Evolutionary conservation across 2,888 invertebrate species (phyloP).

Genomic region (Chouioia cunea): DNA sequence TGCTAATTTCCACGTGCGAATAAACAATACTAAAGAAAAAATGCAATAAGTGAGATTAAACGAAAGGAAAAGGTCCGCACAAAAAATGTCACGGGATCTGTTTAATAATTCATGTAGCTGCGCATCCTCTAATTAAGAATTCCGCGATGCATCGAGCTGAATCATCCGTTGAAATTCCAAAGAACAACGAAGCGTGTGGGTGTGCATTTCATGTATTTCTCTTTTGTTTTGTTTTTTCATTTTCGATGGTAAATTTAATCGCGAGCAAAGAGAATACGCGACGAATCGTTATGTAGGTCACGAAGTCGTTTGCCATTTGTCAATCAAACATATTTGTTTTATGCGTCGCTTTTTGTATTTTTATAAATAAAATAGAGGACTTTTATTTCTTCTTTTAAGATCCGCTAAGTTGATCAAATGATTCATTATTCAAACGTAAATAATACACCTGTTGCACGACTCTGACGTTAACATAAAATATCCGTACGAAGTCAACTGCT

Average conservation of each 20-base stretch:
- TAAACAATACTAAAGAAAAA: too few relatives aligned
- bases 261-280: not conserved
- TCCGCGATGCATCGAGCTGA: slow-evolving; percentile 18
- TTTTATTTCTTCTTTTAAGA: too few relatives aligned
- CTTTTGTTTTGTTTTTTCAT: not conserved
- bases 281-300: slow-evolving; percentile 12
- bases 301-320: not conserved
- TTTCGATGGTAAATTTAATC: not conserved
- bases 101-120: slow-evolving; percentile 13
- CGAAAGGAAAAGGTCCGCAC: not conserved
- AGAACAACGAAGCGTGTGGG: not conserved
- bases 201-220: not conserved
- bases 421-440: too few relatives aligned
- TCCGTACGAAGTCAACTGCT: too few relatives aligned
- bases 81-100: not conserved
- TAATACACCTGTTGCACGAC: too few relatives aligned
- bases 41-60: too few relatives aligned
- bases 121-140: slow-evolving; percentile 11
- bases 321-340: not conserved
- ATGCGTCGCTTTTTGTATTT: too few relatives aligned
- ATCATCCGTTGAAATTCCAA: slow-evolving; percentile 11
- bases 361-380: too few relatives aligned
- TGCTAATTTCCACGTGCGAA: slow-evolving; percentile 11
- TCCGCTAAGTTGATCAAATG: too few relatives aligned
- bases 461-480: too few relatives aligned